A percentile compares a stretch with the other conserved stretches of the same genome.
Evolutionary conservation across 1,140 invertebrate species (phyloP).

Genomic region (Dysdera silvatica): DNA sequence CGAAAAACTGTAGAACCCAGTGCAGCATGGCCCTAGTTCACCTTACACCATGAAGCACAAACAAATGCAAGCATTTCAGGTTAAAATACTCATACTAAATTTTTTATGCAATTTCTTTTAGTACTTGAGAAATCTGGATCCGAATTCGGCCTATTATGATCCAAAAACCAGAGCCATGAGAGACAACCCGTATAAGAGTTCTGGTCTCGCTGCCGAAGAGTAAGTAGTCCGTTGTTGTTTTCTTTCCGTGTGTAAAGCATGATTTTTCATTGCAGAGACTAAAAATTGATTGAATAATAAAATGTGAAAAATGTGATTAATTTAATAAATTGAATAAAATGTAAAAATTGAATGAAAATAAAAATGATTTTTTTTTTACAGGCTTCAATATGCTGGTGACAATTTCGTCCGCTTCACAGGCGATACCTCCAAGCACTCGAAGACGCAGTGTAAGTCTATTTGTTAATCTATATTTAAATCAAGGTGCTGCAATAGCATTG

Average conservation of each 20-base stretch:
- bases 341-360: background rate
- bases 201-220: conserved; percentile 55
- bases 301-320: background rate
- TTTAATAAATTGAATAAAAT: background rate
- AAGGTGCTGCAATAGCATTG: too few species aligned
- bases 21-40: too few species aligned
- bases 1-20: too few species aligned
- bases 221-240: conserved; percentile 44
- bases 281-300: background rate
- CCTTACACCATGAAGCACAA: too few species aligned
- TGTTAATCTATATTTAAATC: background rate
- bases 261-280: background rate
- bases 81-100: background rate
- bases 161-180: conserved; percentile 98
- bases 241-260: too few species aligned
- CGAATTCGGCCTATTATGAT: conserved; percentile 97
- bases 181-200: conserved; percentile 80
- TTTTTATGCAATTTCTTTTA: conserved; percentile 34
- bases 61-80: too few species aligned
- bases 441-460: conserved; percentile 58
- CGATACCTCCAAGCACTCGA: conserved; percentile 82
- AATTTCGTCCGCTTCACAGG: conserved; percentile 91
- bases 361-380: conserved; percentile 42
- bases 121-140: conserved; percentile 93
- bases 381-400: conserved; percentile 84